A percentile compares a stretch with the other conserved stretches of the same genome.
Conservation (phyloP, 2,888 invertebrate species). For the Cephus sareptanus region DNA sequence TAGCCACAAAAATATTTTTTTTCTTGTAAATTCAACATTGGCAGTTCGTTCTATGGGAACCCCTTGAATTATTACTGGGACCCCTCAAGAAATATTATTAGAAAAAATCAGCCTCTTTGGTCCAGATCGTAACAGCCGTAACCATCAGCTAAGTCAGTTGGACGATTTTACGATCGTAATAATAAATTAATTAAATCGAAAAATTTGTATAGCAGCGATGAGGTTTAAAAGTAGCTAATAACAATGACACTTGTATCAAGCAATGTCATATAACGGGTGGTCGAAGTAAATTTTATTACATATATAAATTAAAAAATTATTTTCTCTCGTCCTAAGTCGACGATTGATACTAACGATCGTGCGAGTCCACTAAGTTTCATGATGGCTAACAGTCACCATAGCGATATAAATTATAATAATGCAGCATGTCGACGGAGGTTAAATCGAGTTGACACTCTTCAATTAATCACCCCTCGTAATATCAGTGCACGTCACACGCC, state of each 20-base stretch:
- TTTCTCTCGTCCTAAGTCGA: neutral
- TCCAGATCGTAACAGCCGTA: neutral
- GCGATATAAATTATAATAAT: constrained; percentile 48
- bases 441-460: constrained; percentile 52
- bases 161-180: neutral
- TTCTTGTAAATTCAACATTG: neutral
- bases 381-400: constrained; percentile 4
- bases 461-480: constrained; percentile 35
- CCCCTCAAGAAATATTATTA: neutral
- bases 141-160: neutral
- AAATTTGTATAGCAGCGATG: neutral
- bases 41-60: neutral
- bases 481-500: constrained; percentile 34
- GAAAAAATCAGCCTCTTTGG: neutral
- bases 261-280: neutral
- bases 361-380: constrained; percentile 6
- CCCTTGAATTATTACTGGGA: neutral
- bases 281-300: neutral
- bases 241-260: neutral
- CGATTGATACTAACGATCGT: constrained; percentile 1
- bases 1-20: neutral
- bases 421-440: constrained; percentile 44
- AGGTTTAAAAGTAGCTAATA: neutral
- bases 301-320: neutral
- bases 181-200: neutral